Conservation (phyloP, 2,797 vertebrate genomes). For the Ctenochaetus hawaiiensis region DNA sequence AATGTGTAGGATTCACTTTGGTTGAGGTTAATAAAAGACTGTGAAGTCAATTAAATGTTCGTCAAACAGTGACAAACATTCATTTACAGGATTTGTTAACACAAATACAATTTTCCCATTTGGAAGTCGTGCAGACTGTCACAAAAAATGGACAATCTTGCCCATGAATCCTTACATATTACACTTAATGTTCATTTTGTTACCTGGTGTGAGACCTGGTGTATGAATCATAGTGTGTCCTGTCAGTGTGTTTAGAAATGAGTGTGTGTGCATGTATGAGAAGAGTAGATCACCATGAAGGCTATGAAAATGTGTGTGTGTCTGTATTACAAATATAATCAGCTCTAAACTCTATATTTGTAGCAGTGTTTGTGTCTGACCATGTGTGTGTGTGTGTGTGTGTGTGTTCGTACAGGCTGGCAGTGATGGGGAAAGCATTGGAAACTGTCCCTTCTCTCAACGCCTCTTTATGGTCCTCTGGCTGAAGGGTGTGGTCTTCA, state of each 20-base stretch:
- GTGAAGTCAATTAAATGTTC: too few species aligned
- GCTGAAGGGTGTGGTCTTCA: conserved; percentile 97
- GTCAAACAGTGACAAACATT: too few species aligned
- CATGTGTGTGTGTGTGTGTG: background rate
- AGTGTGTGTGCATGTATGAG: background rate
- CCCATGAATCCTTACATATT: too few species aligned
- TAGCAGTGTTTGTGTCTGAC: background rate
- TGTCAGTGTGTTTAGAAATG: conserved; percentile 2
- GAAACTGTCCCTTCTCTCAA: conserved; percentile 97
- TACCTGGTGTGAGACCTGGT: too few species aligned
- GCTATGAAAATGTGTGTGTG: background rate
- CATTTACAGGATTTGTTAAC: too few species aligned
- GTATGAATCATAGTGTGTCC: conserved; percentile 6
- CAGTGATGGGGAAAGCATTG: conserved; percentile 95
- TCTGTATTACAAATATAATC: background rate
- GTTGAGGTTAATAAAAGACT: too few species aligned
- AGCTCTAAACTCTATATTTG: background rate
- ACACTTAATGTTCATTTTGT: too few species aligned
- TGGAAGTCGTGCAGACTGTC: too few species aligned
- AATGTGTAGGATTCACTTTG: too few species aligned
- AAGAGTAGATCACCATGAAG: background rate
- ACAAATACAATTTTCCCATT: too few species aligned
- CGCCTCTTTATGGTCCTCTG: conserved; percentile 98
- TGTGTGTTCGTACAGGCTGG: conserved; percentile 87
- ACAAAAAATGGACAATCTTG: too few species aligned